Base-by-base conservation (phyloP, 2,797 vertebrate genomes). In the Caiman crocodilus region DNA sequence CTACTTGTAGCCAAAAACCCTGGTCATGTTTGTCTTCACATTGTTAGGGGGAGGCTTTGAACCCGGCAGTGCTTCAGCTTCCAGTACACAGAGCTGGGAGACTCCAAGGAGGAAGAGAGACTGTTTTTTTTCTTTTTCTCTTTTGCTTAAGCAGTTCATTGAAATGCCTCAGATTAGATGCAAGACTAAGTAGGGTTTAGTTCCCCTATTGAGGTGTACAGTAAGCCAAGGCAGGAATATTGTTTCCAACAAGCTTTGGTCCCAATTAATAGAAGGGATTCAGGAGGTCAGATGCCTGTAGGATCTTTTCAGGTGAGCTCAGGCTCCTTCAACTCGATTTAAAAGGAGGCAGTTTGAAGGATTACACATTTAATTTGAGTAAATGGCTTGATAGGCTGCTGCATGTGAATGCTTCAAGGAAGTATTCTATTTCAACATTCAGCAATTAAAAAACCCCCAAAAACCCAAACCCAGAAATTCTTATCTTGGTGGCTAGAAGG, bases 341-440 rank as follows among this genome's bases (percentile, higher is more conserved):
- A 98, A 98, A 98, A 98, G 98, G 98, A 98, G 96, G 98, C 97
- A 98, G 98, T 98, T 97, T 98, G 98, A 98, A 98, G 98, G 98
- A 98, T 98, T 98, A 98, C 98, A 98, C 97, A 97, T 98, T 98
- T 98, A 98, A 98, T 98, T 98, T 98, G 97, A 98, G 98, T 98
- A 98, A 98, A 98, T 98, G 98, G 97, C 97, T 98, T 98, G 98
- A 98, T 98, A 98, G 98, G 98, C 97, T 98, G 98, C 98, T 98
- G 97, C 98, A 98, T 98, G 97, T 98, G 97, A 98, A 97, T 98
- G 98, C 97, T 97, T 98, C 96, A 96, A 98, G 96, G 95, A 96
- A 96, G 96, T 97, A 96, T 97, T 97, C 97, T 97, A 82, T 98
- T 98, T 98, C 98, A 96, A 96, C 97, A 97, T 97, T 94, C 97